A percentile compares a stretch with the other conserved stretches of the same genome.
Conservation (phyloP, 2,797 vertebrate genomes). For the Sebastes itinus region DNA sequence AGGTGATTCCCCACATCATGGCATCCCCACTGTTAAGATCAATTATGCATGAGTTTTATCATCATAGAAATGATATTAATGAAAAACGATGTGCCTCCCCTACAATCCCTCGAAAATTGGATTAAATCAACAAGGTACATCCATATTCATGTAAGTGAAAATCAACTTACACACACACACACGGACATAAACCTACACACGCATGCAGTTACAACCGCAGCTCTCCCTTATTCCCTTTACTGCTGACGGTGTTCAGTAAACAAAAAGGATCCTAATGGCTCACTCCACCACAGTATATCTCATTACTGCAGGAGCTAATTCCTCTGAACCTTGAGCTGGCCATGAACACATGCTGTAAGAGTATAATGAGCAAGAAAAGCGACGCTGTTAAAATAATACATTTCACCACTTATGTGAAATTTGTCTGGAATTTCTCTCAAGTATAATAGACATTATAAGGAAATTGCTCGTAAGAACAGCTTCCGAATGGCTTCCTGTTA, state of each 20-base stretch:
- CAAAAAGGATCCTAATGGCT: slow-evolving; percentile 58
- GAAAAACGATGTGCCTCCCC: slow-evolving; percentile 2
- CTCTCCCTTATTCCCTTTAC: slow-evolving; percentile 55
- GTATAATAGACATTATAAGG: slow-evolving; percentile 28
- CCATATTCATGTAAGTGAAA: slow-evolving; percentile 33
- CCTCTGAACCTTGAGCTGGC: slow-evolving; percentile 49
- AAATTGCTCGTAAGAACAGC: neutral
- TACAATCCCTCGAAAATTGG: slow-evolving; percentile 1
- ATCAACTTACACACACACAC: slow-evolving; percentile 21
- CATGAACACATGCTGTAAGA: slow-evolving; percentile 36
- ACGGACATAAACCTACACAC: slow-evolving; percentile 11
- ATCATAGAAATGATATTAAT: slow-evolving; percentile 10
- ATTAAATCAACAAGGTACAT: slow-evolving; percentile 42
- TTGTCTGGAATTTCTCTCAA: slow-evolving; percentile 23
- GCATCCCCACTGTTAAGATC: neutral
- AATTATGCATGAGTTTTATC: slow-evolving; percentile 33
- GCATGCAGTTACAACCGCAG: slow-evolving; percentile 22
- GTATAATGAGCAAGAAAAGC: slow-evolving; percentile 52
- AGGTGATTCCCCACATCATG: neutral
- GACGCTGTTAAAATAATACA: slow-evolving; percentile 41
- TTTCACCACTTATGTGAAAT: slow-evolving; percentile 38
- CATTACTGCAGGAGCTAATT: slow-evolving; percentile 70
- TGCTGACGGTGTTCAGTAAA: slow-evolving; percentile 61
- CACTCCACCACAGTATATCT: slow-evolving; percentile 58
- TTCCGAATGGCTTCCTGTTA: neutral